Evolutionary conservation across 2,888 invertebrate species (phyloP), one percentile per base, ranked within the genome.

Genomic region (Smittia sp.): DNA sequence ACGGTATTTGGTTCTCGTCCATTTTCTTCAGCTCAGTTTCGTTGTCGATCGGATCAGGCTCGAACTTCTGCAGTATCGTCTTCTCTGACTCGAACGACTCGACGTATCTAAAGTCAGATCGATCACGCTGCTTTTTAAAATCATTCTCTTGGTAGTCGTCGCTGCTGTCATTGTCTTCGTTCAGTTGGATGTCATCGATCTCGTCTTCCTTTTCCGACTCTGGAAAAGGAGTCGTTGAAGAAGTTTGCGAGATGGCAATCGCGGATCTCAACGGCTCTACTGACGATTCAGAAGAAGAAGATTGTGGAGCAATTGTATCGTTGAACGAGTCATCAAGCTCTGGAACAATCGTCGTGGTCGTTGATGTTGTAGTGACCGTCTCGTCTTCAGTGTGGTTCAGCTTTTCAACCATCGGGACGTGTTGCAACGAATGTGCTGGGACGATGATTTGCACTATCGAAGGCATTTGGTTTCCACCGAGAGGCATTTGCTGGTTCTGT

Each of bases 381-480:
- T 13, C 15, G 1, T 25, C 38, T 65, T 52, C 27, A 7, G 24
- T 39, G 20, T 38, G 25, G 6, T 73, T 73, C 32, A 20, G 11
- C 38, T 41, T 38, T 6, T 58, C 62, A 1, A 24, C 6, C 18
- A 38, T 6, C 9, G 73, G 24, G 22, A 63, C 25, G 1, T 38
- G 38, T 20, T 32, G 67, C 18, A 67, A 11, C 46, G 73, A 73
- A 13, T 65, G 78, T 2, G 79, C 75, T 1, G 82, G 83, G 1
- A 81, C 78, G 52, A 82, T 78, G 20, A 82, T 78, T 70, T 80
- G 79, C 46, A 82, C 78, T 24, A 79, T 75, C 20, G 79, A 77
- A 1, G 77, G 39, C 63, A 73, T 46, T 52, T 73, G 73, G 74
- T 72, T 13, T 63, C 63, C 6, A 74, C 74, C 67, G 69, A 75